Conservation (phyloP, 1,140 invertebrate genomes). For the Hestina assimilis region DNA sequence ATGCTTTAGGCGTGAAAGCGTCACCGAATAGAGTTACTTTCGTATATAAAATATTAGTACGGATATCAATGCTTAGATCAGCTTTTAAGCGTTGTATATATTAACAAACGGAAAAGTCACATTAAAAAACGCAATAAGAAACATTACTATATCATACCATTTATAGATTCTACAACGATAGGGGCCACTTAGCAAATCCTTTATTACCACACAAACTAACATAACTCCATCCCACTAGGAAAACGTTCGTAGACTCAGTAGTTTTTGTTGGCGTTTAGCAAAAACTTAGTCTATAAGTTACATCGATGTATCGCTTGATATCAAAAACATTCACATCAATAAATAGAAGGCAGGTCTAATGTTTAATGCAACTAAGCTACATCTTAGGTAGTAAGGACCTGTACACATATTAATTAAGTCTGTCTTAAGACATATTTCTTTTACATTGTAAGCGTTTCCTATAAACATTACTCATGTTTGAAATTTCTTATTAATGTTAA, state of each 20-base stretch:
- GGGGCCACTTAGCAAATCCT: not conserved
- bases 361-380: constrained; percentile 30
- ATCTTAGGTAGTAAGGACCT: not conserved
- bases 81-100: too few relatives aligned
- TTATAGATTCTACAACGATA: not conserved
- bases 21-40: too few relatives aligned
- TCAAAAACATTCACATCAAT: constrained; percentile 33
- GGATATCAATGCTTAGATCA: too few relatives aligned
- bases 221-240: constrained; percentile 21
- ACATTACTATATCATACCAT: not conserved
- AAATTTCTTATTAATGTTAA: too few relatives aligned
- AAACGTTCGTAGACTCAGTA: constrained; percentile 15
- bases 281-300: constrained; percentile 22
- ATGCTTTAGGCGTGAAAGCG: too few relatives aligned
- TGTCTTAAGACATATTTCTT: not conserved
- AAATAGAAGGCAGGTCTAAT: constrained; percentile 38
- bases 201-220: constrained; percentile 24
- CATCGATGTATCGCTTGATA: constrained; percentile 23
- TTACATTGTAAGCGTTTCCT: too few relatives aligned
- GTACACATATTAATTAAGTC: not conserved
- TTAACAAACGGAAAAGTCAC: too few relatives aligned
- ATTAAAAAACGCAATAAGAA: too few relatives aligned
- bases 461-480: too few relatives aligned
- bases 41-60: too few relatives aligned
- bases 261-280: constrained; percentile 20